Evolutionary conservation across 1,140 invertebrate species (phyloP).

Genomic region (Heliconius nattereri): DNA sequence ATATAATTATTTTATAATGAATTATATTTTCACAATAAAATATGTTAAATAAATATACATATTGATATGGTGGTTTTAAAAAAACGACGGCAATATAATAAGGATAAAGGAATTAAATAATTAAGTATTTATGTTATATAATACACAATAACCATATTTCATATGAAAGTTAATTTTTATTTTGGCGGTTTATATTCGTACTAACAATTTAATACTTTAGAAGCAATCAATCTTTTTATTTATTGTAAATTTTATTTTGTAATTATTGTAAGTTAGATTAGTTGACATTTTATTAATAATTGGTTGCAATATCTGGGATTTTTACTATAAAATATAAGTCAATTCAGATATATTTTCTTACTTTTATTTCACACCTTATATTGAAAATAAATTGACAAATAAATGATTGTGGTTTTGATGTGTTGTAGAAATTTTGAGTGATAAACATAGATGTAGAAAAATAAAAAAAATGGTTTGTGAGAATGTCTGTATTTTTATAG

Average conservation of each 20-base stretch:
- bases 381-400: background rate
- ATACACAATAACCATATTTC: background rate
- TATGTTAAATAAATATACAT: background rate
- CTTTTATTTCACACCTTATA: background rate
- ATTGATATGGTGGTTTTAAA: background rate
- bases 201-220: background rate
- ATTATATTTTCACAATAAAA: background rate
- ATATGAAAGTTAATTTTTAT: background rate
- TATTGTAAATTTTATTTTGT: slow-evolving; percentile 43
- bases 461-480: too few species aligned
- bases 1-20: too few species aligned
- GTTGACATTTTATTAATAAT: slow-evolving; percentile 30
- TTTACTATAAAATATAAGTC: slow-evolving; percentile 45
- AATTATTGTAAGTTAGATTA: slow-evolving; percentile 36
- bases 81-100: background rate
- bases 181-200: background rate
- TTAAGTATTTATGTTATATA: background rate
- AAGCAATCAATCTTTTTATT: slow-evolving; percentile 20
- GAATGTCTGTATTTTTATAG: too few species aligned
- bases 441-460: too few species aligned
- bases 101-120: background rate
- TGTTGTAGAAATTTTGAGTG: too few species aligned
- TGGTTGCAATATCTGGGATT: slow-evolving; percentile 45
- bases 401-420: background rate
- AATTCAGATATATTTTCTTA: slow-evolving; percentile 35